Conservation (phyloP, 2,113 vertebrate genomes). For the Tursiops truncatus region DNA sequence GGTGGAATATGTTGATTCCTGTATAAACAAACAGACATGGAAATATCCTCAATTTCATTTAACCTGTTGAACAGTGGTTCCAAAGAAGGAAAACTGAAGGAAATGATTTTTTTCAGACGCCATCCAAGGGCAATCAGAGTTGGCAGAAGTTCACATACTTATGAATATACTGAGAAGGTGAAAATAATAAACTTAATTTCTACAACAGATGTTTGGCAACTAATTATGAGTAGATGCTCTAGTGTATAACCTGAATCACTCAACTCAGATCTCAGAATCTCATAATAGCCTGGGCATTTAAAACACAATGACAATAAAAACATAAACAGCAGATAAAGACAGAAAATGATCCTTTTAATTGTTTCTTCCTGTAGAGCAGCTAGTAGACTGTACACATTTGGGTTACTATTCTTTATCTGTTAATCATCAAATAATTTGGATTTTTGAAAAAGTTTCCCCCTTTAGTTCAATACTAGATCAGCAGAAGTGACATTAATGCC, state of each 20-base stretch:
- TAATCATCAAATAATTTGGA: slow-evolving; percentile 26
- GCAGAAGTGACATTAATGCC: slow-evolving; percentile 39
- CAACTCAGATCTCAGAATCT: not conserved
- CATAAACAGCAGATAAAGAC: not conserved
- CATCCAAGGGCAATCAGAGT: slow-evolving; percentile 34
- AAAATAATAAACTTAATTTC: slow-evolving; percentile 54
- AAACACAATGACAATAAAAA: slow-evolving; percentile 21
- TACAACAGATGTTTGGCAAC: slow-evolving; percentile 49
- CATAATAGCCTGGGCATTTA: not conserved
- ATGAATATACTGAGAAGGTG: not conserved
- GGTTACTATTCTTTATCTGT: not conserved
- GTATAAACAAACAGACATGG: slow-evolving; percentile 79
- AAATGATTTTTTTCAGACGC: not conserved
- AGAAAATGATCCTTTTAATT: not conserved
- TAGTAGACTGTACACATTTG: not conserved
- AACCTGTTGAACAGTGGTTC: slow-evolving; percentile 62
- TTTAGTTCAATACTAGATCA: slow-evolving; percentile 45
- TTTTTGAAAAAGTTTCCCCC: not conserved
- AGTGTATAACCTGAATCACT: not conserved
- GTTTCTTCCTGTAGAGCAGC: not conserved
- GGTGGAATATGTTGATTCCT: slow-evolving; percentile 72
- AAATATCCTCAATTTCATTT: slow-evolving; percentile 69
- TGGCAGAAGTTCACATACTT: slow-evolving; percentile 32
- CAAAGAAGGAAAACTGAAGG: not conserved
- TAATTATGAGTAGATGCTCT: slow-evolving; percentile 18